phyloP scores from a whole-genome alignment of 1,140 invertebrate species.

The Drosophila oshimai region DNA sequence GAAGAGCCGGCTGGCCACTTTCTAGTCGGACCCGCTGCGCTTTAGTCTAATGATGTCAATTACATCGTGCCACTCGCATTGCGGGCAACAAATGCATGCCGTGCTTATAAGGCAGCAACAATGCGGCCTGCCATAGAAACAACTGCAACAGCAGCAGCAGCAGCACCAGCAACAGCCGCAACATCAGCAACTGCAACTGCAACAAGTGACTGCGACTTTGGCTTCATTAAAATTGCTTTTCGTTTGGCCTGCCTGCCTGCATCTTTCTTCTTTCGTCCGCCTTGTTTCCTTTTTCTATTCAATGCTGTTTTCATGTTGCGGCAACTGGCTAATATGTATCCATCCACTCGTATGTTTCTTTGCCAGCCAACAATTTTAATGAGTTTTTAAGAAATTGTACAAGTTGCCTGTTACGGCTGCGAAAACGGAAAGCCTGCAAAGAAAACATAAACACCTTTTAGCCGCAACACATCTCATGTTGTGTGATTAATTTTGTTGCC shows the following conservation, averaged over 20 bases:
- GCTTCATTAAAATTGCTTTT: conserved; percentile 76
- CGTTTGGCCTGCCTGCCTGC: conserved; percentile 56
- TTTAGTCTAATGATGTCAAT: conserved; percentile 80
- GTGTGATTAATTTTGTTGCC: conserved; percentile 55
- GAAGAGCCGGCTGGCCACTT: conserved; percentile 46
- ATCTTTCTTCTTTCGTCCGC: conserved; percentile 49
- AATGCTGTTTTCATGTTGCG: conserved; percentile 36
- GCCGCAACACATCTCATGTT: conserved; percentile 49
- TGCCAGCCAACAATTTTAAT: conserved; percentile 62
- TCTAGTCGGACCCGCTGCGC: conserved; percentile 65
- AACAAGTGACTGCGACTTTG: conserved; percentile 52
- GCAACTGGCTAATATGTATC: conserved; percentile 33
- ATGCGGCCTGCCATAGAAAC: conserved; percentile 45
- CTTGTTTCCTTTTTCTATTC: conserved; percentile 41
- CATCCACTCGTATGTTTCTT: conserved; percentile 13
- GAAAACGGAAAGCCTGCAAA: conserved; percentile 18
- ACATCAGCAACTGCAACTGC: conserved; percentile 34
- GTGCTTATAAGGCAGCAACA: conserved; percentile 73
- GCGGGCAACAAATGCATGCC: conserved; percentile 70
- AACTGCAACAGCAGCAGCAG: conserved; percentile 23
- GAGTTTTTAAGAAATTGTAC: conserved; percentile 75
- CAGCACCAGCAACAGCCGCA: conserved; percentile 13
- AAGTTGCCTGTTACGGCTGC: conserved; percentile 52
- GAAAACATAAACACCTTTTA: conserved; percentile 29
- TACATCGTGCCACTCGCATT: conserved; percentile 77